Base-by-base conservation (phyloP, 2,888 invertebrate species). In the Xylota sylvarum region DNA sequence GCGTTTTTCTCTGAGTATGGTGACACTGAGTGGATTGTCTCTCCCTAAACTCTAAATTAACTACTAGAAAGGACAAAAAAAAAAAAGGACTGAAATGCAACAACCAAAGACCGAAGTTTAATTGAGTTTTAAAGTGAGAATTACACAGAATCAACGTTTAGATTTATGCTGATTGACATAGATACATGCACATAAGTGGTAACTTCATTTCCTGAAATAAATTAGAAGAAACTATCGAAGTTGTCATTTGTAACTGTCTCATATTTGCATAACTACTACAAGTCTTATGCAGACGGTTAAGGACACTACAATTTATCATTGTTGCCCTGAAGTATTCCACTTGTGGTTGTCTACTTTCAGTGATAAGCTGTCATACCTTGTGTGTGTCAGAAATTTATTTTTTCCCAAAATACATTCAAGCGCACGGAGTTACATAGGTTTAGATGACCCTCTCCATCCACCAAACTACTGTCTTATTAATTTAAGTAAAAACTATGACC, bases 231-330 rank as follows among this genome's bases (percentile, higher is more conserved):
- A 55, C 48, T 32, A 69, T 65, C 10, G 37, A 64, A 14, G 23
- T n/a, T 55, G 35, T 35, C 67, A 69, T 81, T 81, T 81, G 62
- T 74, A 74, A 69, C 67, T 81, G 81, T 83, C n/a, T n/a, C 67
- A 65, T 77, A 77, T 70, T 67, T 76, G 17, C 64, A 82, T 81
- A 67, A 43, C n/a, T 56, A 2, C 10, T 52, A 37, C 23, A 37
- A 67, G 27, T 30, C 56, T 4, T 30, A 48, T 50, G 72, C 14
- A 37, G 35, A 72, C 48, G 30, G 69, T 58, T 32, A 43, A 30
- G 23, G 5, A 14, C 10, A 23, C 30, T 37, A 19, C 46, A 14
- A 81, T 81, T 81, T 69, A 69, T 81, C 62, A 76, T 69, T 64
- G 43, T 70, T 17, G 27, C 27, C n/a, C 43, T 81, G 46, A 67